Base-by-base conservation (phyloP, 2,797 vertebrate species). In the Pseudochirops cupreus region DNA sequence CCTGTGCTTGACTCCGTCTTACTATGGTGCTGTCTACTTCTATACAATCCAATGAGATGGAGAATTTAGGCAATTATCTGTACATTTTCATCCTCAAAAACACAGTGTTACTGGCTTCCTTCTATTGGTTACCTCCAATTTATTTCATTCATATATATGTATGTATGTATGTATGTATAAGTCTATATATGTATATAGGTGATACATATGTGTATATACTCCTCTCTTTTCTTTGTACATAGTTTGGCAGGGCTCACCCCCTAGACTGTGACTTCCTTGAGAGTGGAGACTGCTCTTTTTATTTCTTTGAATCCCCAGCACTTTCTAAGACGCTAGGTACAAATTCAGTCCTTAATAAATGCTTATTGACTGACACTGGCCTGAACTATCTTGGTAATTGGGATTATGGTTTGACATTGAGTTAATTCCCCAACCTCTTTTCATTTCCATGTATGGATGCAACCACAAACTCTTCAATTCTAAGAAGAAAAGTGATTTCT, bases 391-490 rank as follows among this genome's bases (percentile, higher is more conserved):
- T 82, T 50, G 57, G 54, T 31, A 57, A 28, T 3, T 31, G 18
- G 56, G 46, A 13, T 52, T 13, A 33, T 91, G 29, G 59, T 90
- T 91, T 94, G 29, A 91, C 56, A 31, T 6, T 56, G 18, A 55
- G 26, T 95, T 54, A 50, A 82, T 90, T 57, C 29, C 94, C 12
- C 54, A 82, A 96, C 29, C 52, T 95, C 18, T 21, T 95, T 54
- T 59, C 52, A 29, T 52, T 92, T 92, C 53, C 12, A 0, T 29
- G 5, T 56, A 13, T n/a, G 56, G 53, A 92, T 4, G 21, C 93
- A 57, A 24, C 28, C 50, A 91, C 26, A 46, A 56, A 53, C 56
- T 92, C 24, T 33, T 58, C 13, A 26, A 4, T 74, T 57, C 57
- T 50, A 93, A 57, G 28, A 93, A 92, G 0, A 90, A 14, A 46